Evolutionary conservation across 2,113 vertebrate species (phyloP).

Genomic region (Ochotona princeps): DNA sequence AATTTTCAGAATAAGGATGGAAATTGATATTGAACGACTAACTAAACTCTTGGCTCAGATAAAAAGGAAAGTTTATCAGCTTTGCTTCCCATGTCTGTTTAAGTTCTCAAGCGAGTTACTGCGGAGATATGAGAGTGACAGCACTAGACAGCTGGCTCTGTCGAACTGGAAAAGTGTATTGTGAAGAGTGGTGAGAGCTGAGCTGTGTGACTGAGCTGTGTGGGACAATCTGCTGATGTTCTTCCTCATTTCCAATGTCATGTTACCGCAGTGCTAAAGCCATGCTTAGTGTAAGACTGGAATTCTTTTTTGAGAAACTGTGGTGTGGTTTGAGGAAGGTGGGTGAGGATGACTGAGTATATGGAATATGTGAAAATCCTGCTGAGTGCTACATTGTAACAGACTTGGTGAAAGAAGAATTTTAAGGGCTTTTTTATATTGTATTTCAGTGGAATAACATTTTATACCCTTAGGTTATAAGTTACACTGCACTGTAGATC

Average conservation of each 20-base stretch:
- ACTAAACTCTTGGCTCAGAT: background rate
- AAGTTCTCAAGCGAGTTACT: background rate
- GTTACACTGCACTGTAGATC: constrained; percentile 81
- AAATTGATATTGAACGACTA: background rate
- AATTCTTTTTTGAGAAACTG: constrained; percentile 69
- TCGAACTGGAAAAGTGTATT: no score
- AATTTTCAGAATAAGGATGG: background rate
- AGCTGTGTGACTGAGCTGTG: constrained; percentile 65
- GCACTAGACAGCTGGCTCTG: no score
- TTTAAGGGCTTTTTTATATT: constrained; percentile 67
- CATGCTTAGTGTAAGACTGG: constrained; percentile 51
- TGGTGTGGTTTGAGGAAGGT: constrained; percentile 77
- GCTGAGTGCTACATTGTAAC: background rate
- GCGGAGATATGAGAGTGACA: no score
- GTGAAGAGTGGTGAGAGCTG: no score
- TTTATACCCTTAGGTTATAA: constrained; percentile 73
- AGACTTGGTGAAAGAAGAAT: constrained; percentile 20
- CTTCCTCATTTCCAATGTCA: no score
- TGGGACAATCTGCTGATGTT: constrained; percentile 65
- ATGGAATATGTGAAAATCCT: constrained; percentile 80
- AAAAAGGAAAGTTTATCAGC: background rate
- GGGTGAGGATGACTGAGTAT: constrained; percentile 77
- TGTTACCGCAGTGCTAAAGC: no score
- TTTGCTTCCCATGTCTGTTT: background rate
- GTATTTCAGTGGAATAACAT: constrained; percentile 60